Evolutionary conservation across 2,113 vertebrate genomes (phyloP), one percentile per base, ranked within the genome.

Genomic region (Myrmophylax atrothorax): DNA sequence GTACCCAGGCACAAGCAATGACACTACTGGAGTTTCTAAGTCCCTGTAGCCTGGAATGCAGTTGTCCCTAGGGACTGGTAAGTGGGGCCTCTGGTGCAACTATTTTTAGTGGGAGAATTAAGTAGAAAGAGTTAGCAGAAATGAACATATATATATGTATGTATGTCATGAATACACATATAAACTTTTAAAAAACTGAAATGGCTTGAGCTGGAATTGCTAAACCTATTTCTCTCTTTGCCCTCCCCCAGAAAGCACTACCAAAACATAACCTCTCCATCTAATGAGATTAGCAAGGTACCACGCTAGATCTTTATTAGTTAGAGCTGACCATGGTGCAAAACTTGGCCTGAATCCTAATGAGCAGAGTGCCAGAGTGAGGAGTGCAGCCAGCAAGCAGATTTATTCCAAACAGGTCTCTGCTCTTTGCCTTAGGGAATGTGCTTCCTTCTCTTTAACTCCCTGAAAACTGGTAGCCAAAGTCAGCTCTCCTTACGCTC

Each of bases 211-310:
- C 56, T 90, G 53, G 59, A 89, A 55, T 59, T 62, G 26, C 50
- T 83, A 49, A 88, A 90, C 26, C 14, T 46, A 31, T 64, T 92
- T 64, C 67, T 59, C 16, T 79, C 49, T 64, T 92, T 67, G 10
- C 69, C 84, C 55, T 93, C n/a, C 69, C 55, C 60, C 58, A 66
- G 31, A 68, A 90, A 22, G 56, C 16, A 1, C 90, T n/a, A 81
- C 88, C 94, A 67, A 89, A 89, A 66, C 69, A 82, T 9, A 68
- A 68, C 56, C 79, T 90, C 69, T 89, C 60, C 62, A 52, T 55
- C 73, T 93, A 89, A 92, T 26, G 94, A 91, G 90, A 89, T 96
- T 69, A 92, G 80, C 91, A 89, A 96, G 86, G 80, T 90, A 55
- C 92, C 86, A 58, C 19, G 73, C 68, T 72, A 55, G 86, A 68